Evolutionary conservation across 2,113 vertebrate genomes (phyloP).

Genomic region (Sylvicapra grimmia): DNA sequence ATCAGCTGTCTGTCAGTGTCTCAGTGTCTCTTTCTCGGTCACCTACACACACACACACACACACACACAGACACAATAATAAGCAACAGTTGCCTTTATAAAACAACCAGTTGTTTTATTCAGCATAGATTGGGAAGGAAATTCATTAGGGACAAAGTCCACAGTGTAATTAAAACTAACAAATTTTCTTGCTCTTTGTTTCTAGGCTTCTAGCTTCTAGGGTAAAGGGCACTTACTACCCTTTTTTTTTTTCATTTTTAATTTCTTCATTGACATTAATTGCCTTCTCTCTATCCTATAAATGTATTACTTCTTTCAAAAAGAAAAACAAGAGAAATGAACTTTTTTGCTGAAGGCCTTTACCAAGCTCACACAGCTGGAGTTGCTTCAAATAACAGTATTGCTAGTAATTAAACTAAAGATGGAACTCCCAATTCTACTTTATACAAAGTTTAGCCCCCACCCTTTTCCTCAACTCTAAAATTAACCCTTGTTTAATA

Average conservation of each 20-base stretch:
- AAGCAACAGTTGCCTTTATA: background rate
- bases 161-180: constrained; percentile 1
- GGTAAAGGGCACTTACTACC: background rate
- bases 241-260: constrained; percentile 32
- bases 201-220: background rate
- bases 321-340: constrained; percentile 4
- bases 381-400: background rate
- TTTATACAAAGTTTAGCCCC: background rate
- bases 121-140: background rate
- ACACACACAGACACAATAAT: background rate
- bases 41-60: background rate
- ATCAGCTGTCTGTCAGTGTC: background rate
- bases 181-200: background rate
- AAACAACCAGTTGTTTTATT: background rate
- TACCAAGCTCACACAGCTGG: background rate
- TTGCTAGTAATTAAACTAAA: background rate
- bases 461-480: background rate
- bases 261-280: constrained; percentile 45
- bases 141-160: background rate
- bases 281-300: background rate
- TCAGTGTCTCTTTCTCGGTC: background rate
- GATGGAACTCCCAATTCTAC: background rate
- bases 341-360: constrained; percentile 5
- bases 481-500: background rate
- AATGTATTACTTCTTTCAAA: constrained; percentile 25